Base-by-base conservation (phyloP, 2,113 vertebrate genomes). In the Zosterops pallidus region DNA sequence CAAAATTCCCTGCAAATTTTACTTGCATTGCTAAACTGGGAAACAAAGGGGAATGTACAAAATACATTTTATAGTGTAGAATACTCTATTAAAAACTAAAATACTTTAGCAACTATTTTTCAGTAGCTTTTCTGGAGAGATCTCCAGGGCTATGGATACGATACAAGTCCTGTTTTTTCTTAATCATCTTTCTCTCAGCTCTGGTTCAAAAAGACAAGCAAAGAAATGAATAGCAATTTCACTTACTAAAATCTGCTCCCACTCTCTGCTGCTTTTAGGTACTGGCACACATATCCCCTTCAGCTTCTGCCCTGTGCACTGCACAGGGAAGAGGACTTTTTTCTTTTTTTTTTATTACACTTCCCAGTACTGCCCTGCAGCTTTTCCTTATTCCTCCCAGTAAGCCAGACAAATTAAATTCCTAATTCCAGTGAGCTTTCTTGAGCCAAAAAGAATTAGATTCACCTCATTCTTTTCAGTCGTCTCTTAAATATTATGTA, bases 391-490 rank as follows among this genome's bases (percentile, higher is more conserved):
- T 89, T 93, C 47, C 47, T 92, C 41, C 26, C 57, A 62, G 46
- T 63, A 71, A 82, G 74, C 37, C 74, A 83, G 52, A 16, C 68
- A 93, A 94, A 93, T 90, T 95, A 83, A 94, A 92, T 91, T 91
- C 70, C 59, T 94, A 87, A 82, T 83, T 59, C 62, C 74, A 87
- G 41, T 56, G 68, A 92, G 47, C 71, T 67, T 56, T 86, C 75
- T 75, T 86, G 68, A 94, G 85, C 68, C 77, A 59, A 64, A 71
- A 87, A 88, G 78, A 94, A 90, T 91, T 94, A 88, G 35, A 71
- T 95, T 88, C 86, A 37, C 37, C 52, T 64, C 52, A 35, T 76
- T 94, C 17, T 85, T 90, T 91, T 85, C 29, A 78, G 72, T 91
- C 8, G 2, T 86, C 50, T 91, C 90, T 75, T 35, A 90, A 96